Conservation (phyloP, 2,888 invertebrate species). For the Agapostemon virescens region DNA sequence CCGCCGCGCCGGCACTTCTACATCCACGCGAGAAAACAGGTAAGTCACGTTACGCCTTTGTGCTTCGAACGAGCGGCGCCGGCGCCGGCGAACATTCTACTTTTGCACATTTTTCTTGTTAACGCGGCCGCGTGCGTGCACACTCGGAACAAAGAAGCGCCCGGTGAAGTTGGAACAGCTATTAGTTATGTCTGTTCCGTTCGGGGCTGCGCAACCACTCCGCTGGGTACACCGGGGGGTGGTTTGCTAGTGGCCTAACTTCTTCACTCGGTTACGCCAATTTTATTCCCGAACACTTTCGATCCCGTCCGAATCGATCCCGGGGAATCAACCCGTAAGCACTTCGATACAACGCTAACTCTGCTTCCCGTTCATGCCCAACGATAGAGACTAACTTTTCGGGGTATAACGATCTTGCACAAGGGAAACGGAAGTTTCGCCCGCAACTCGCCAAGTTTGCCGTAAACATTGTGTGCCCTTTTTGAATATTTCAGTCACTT, state of each 20-base stretch:
- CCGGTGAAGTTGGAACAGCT: constrained; percentile 42
- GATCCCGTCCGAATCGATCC: constrained; percentile 25
- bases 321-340: constrained; percentile 26
- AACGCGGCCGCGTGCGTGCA: background rate
- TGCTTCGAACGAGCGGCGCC: constrained; percentile 14
- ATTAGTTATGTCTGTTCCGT: constrained; percentile 55
- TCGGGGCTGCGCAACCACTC: constrained; percentile 9
- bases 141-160: constrained; percentile 12
- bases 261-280: constrained; percentile 42
- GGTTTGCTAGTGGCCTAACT: constrained; percentile 38
- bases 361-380: constrained; percentile 20
- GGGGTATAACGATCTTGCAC: background rate
- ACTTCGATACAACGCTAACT: constrained; percentile 35
- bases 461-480: background rate
- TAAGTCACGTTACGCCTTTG: constrained; percentile 41
- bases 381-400: background rate
- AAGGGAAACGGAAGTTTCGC: background rate
- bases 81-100: constrained; percentile 26
- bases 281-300: constrained; percentile 41
- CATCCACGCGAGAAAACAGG: constrained; percentile 18
- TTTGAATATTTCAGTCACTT: background rate
- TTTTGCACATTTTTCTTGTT: constrained; percentile 45
- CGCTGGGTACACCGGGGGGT: background rate
- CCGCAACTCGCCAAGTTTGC: background rate
- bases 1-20: background rate